Base-by-base conservation (phyloP, 1,140 invertebrate species). In the Meloidogyne hapla region DNA sequence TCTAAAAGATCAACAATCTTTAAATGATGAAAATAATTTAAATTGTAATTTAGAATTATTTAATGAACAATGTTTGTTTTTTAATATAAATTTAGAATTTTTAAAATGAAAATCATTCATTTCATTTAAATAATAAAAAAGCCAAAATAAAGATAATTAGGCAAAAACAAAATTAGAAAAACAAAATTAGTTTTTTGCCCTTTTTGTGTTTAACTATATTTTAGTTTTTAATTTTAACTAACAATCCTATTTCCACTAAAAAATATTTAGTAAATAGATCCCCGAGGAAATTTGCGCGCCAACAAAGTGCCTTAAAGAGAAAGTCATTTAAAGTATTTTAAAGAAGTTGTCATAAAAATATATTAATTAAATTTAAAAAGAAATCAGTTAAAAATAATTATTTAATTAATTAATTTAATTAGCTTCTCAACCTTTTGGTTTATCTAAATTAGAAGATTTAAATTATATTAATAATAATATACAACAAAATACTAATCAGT, bases 101-200 rank as follows among this genome's bases (percentile, higher is more conserved):
- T 56, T 56, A 56, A 18, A 4, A 4, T 18, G 5, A 18, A 48
- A 48, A 56, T n/a, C n/a, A n/a, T 8, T 56, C n/a, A 6, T 56
- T n/a, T 56, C n/a, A n/a, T 56, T n/a, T 56, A 56, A 56, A 8
- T 56, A 56, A 8, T 6, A n/a, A n/a, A 56, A 56, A 56, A 56
- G 48, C 48, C 48, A 56, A 56, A 56, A 56, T n/a, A 6, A n/a
- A n/a, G n/a, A n/a, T 56, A 56, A 56, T 56, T 56, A 56, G 48
- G 1, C 45, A 56, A 56, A 56, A 56, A 56, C 6, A 56, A n/a
- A 5, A 56, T 1, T 6, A n/a, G 48, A 56, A 56, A 33, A 56
- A 56, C 48, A n/a, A n/a, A 56, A 56, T 56, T 56, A 56, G 48
- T 56, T 56, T 56, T 18, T 56, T 56, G n/a, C n/a, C n/a, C n/a